These are phyloP conservation scores for Dasyornis broadbenti DNA, from an alignment of 2,113 vertebrate genomes.

Conservation along the genomic window DNA sequence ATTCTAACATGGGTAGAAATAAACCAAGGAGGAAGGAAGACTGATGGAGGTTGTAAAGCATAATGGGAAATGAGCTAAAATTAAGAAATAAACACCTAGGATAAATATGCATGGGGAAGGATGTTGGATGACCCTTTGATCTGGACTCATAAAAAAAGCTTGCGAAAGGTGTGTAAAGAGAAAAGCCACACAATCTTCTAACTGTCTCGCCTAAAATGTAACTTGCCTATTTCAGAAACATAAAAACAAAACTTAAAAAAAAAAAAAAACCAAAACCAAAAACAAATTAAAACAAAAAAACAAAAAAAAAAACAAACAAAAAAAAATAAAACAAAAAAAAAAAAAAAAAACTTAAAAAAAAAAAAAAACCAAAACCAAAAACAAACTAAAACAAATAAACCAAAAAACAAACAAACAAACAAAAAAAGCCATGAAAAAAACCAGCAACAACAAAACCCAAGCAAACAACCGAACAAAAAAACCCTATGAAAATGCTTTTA, in stretches of 20 bases:
- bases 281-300: no score
- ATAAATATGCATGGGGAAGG: neutral
- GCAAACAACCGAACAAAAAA: no score
- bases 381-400: no score
- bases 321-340: no score
- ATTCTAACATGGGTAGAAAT: neutral
- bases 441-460: no score
- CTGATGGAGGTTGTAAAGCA: neutral
- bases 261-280: no score
- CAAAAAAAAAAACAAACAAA: no score
- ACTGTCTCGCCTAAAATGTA: fast-evolving
- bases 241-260: neutral
- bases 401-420: no score
- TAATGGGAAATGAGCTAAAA: neutral
- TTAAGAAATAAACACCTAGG: neutral
- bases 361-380: no score
- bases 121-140: neutral
- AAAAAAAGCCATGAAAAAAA: no score
- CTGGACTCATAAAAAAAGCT: neutral
- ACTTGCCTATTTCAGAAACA: fast-evolving
- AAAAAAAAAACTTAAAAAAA: neutral
- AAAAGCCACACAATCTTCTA: fast-evolving
- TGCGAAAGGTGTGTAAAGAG: neutral
- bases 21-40: neutral
- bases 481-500: fast-evolving